phyloP scores from a whole-genome alignment of 2,113 vertebrate genomes.

The Acanthisitta chloris region DNA sequence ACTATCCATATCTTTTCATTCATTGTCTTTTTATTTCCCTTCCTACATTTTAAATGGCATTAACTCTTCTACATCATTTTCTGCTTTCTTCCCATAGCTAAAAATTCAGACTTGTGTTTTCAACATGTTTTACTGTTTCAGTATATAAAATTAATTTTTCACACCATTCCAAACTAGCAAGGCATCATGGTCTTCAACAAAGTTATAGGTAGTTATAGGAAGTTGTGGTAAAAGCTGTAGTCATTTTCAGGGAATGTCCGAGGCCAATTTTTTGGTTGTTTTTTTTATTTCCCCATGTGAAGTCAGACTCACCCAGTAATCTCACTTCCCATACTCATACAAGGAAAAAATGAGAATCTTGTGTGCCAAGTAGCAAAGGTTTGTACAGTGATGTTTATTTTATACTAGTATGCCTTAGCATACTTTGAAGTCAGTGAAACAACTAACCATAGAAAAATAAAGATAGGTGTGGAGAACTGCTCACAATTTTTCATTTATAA shows the following conservation, averaged over 20 bases:
- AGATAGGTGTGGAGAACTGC: accelerated
- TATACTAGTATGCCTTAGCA: neutral
- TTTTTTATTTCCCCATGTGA: no score
- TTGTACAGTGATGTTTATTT: neutral
- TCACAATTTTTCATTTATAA: neutral
- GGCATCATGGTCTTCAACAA: neutral
- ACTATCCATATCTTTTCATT: neutral
- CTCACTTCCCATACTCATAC: neutral
- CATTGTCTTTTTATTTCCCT: neutral
- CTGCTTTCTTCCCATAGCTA: neutral
- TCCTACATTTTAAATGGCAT: neutral
- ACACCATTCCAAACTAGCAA: neutral
- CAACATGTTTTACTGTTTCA: neutral
- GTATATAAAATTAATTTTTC: neutral
- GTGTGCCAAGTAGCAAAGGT: accelerated
- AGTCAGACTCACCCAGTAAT: neutral
- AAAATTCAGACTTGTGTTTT: neutral
- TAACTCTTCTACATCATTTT: neutral
- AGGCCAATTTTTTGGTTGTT: no score
- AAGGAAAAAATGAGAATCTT: neutral
- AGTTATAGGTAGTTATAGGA: neutral
- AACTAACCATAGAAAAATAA: neutral
- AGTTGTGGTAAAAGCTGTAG: neutral
- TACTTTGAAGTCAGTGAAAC: neutral
- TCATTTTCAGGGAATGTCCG: neutral